Evolutionary conservation across 2,113 vertebrate genomes (phyloP).

Genomic region (Phodopus roborovskii): DNA sequence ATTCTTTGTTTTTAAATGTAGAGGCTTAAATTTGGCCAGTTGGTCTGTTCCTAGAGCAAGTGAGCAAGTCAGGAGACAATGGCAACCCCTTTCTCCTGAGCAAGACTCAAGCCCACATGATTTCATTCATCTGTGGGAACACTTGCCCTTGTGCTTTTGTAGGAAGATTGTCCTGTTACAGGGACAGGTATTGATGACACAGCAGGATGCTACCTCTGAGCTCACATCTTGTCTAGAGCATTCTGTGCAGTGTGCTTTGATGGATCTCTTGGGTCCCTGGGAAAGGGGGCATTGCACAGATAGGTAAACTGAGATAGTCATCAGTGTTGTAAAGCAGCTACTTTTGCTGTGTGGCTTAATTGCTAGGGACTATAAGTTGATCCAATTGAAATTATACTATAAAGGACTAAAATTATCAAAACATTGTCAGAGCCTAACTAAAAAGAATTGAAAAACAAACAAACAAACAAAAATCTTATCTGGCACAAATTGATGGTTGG

Average conservation of each 20-base stretch:
- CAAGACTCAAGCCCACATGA: not conserved
- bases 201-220: not conserved
- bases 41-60: slow-evolving; percentile 77
- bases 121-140: slow-evolving; percentile 45
- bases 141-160: slow-evolving; percentile 36
- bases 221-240: not conserved
- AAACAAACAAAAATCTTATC: slow-evolving; percentile 43
- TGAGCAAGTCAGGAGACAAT: slow-evolving; percentile 50
- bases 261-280: slow-evolving; percentile 9
- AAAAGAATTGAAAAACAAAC: not conserved
- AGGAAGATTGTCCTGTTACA: slow-evolving; percentile 31
- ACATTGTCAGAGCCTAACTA: slow-evolving; percentile 49
- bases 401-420: slow-evolving; percentile 66
- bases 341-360: slow-evolving; percentile 62
- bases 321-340: slow-evolving; percentile 32
- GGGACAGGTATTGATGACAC: not conserved
- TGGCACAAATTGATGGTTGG: slow-evolving; percentile 52
- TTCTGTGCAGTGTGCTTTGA: not conserved
- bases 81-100: slow-evolving; percentile 76
- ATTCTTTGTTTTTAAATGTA: slow-evolving; percentile 87
- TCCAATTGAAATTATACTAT: slow-evolving; percentile 62
- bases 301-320: not conserved
- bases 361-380: slow-evolving; percentile 58
- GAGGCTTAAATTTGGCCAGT: slow-evolving; percentile 90
- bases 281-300: slow-evolving; percentile 43